Percentiles rank a stretch among this genome's conserved stretches.
Evolutionary conservation across 2,113 vertebrate genomes (phyloP).

Genomic region (Megatriorchis doriae): DNA sequence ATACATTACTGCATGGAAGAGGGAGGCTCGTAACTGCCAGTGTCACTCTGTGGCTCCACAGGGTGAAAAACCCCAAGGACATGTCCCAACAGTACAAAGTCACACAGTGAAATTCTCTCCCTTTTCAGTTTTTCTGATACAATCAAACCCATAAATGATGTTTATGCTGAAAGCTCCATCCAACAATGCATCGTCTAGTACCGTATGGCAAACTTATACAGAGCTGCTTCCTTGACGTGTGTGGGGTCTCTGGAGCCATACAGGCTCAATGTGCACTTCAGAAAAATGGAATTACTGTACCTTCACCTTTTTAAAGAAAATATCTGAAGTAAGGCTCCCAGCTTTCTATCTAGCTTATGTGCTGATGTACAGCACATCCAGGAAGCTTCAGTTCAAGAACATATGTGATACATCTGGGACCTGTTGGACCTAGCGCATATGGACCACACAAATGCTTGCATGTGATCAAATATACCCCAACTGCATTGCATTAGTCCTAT

Average conservation of each 20-base stretch:
- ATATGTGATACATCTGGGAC: not conserved
- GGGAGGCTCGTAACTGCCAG: not conserved
- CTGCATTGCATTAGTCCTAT: not conserved
- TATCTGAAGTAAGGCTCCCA: not conserved
- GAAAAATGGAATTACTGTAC: not conserved
- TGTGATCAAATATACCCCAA: not conserved
- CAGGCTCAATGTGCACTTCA: not conserved
- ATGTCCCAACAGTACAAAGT: not conserved
- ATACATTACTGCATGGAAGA: not conserved
- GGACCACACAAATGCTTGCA: not conserved
- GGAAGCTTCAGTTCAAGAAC: not conserved
- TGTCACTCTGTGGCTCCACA: not conserved
- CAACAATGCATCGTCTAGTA: not conserved
- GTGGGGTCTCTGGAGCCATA: not conserved
- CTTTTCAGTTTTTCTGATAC: not conserved
- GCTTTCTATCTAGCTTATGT: not conserved
- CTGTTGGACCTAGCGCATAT: not conserved
- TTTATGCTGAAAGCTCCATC: not conserved
- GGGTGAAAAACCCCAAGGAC: not conserved
- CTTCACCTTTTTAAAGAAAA: not conserved
- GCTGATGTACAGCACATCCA: not conserved
- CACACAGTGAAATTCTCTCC: not conserved
- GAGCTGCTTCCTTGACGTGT: not conserved
- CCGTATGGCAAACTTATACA: rapidly evolving
- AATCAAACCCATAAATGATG: not conserved